Evolutionary conservation across 1,140 invertebrate species (phyloP), one percentile per base, ranked within the genome.

Genomic region (Cydia amplana): DNA sequence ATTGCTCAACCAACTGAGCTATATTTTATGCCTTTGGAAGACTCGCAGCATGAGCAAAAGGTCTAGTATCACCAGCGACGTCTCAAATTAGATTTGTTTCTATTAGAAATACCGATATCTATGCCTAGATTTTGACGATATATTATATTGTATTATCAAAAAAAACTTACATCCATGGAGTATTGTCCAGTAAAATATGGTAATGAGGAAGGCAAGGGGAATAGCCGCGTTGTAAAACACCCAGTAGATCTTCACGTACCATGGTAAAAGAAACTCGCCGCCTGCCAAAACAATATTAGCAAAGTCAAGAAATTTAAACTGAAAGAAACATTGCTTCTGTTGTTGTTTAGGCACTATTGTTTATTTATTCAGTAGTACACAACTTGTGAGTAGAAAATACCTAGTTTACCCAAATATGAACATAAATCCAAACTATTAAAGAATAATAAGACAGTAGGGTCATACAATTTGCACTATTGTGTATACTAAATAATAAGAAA

Each of bases 201-300:
- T 95, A 20, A 96, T 95, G 10, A 94, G 94, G 55, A 96, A 89
- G 1, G 95, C 95, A 25, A 94, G 78, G 1, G 94, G 93, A 0
- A 94, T 93, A 0, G 95, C 93, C 0, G 94, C 93, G 32, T 94
- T 94, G 87, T 94, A 94, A 0, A 95, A 74, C 32, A 95, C 90
- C 96, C 95, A 96, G 79, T 95, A 96, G 0, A 93, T 78, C 78
- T 94, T 94, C 76, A 95, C 94, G n/a, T 93, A 88, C 88, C 90
- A 91, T n/a, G 90, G 90, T 64, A 90, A 73, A 9, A 32, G 73
- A 16, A 84, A 87, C 40, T 90, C 85, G 74, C 83, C 81, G 80
- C 85, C 89, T 91, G 85, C 32, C 70, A 72, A 6, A 74, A 79
- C 82, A 70, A 75, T 55, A 72, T 73, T 23, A 74, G 79, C 76